phyloP scores from a whole-genome alignment of 37 sponge, comb jelly and placozoan species.

The Halisarca cf. caerulea region DNA sequence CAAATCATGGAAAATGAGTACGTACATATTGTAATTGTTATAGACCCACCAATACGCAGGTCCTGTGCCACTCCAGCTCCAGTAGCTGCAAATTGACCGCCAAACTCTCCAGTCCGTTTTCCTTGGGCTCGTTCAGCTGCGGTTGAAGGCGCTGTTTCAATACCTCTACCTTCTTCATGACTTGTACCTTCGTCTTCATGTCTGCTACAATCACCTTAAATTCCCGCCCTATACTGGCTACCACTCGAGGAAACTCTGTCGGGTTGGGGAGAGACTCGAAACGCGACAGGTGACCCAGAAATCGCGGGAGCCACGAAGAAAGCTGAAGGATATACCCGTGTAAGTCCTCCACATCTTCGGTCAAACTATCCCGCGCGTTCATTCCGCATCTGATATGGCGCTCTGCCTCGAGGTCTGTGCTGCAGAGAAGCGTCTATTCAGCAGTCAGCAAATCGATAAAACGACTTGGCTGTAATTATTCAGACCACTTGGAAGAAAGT shows the following conservation, averaged over 20 bases:
- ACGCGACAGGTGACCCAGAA: background rate
- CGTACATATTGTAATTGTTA: too few relatives aligned
- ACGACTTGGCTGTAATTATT: too few relatives aligned
- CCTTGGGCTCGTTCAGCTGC: background rate
- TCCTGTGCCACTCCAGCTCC: conserved; percentile 12
- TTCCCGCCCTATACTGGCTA: conserved; percentile 10
- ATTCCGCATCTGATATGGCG: background rate
- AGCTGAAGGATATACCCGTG: background rate
- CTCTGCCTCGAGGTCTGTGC: too few relatives aligned
- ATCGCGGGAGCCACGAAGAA: conserved; percentile 25
- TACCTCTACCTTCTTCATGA: background rate
- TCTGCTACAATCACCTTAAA: conserved; percentile 1
- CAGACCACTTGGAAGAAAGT: too few relatives aligned
- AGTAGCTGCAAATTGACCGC: conserved; percentile 14
- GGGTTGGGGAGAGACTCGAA: conserved; percentile 27
- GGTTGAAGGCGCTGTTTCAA: background rate
- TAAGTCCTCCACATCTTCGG: background rate
- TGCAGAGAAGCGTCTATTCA: too few relatives aligned
- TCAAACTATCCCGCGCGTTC: background rate
- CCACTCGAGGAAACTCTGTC: conserved; percentile 25
- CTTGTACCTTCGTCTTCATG: conserved; percentile 21
- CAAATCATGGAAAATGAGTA: too few relatives aligned
- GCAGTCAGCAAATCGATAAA: too few relatives aligned
- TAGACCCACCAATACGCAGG: conserved; percentile 3
- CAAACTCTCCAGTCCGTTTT: conserved; percentile 5